A percentile compares a stretch with the other conserved stretches of the same genome.
Evolutionary conservation across 1,140 invertebrate genomes (phyloP).

Genomic region (Lasaia peninsularis): DNA sequence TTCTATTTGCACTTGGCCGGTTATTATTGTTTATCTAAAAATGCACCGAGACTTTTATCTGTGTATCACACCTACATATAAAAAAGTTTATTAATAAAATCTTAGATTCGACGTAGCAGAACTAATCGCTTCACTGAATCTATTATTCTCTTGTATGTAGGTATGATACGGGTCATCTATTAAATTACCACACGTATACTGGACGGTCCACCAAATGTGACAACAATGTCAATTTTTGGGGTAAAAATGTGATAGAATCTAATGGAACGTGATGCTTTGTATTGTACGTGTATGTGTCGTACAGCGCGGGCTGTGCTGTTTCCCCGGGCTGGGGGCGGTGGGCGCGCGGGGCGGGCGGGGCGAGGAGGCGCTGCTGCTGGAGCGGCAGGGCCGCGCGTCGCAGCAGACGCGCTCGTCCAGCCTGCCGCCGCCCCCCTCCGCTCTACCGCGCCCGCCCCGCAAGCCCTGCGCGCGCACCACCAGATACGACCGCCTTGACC

Average conservation of each 20-base stretch:
- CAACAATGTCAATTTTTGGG: too few relatives aligned
- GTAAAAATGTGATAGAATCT: neutral
- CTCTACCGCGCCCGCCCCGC: slow-evolving; percentile 82
- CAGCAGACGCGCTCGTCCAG: slow-evolving; percentile 81
- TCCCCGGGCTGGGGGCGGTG: slow-evolving; percentile 88
- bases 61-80: too few relatives aligned
- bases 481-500: slow-evolving; percentile 79
- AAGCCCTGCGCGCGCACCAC: slow-evolving; percentile 75
- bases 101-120: too few relatives aligned
- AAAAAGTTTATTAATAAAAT: too few relatives aligned
- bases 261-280: neutral
- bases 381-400: slow-evolving; percentile 86
- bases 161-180: too few relatives aligned
- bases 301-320: slow-evolving; percentile 90
- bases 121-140: too few relatives aligned
- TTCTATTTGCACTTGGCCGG: too few relatives aligned
- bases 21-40: too few relatives aligned
- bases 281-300: slow-evolving; percentile 31
- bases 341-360: slow-evolving; percentile 76
- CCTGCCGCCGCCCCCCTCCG: slow-evolving; percentile 79
- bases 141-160: too few relatives aligned
- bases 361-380: slow-evolving; percentile 85
- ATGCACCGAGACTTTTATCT: too few relatives aligned
- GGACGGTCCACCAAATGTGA: too few relatives aligned
- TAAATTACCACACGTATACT: too few relatives aligned